These are phyloP conservation scores for Adrianichthys oophorus DNA, from an alignment of 2,797 vertebrate genomes.

Conservation along the genomic window DNA sequence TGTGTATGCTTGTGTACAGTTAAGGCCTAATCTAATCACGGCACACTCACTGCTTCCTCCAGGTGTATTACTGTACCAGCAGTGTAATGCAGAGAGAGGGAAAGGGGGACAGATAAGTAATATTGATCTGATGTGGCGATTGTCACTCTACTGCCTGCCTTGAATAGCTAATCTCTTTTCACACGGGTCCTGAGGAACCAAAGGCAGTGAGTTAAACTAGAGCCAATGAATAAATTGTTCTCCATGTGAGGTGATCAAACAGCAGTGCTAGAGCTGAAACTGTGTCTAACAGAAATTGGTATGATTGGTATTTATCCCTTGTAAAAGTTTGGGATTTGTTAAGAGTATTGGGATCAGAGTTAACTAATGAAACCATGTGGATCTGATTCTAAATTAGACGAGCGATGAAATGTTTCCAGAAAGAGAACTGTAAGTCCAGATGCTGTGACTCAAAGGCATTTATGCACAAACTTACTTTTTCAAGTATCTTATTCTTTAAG, in stretches of 20 bases:
- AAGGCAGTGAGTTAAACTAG: conserved; percentile 47
- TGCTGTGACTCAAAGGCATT: too few species aligned
- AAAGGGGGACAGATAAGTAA: conserved; percentile 57
- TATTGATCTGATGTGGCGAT: conserved; percentile 74
- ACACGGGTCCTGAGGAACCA: conserved; percentile 61
- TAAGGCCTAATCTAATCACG: conserved; percentile 72
- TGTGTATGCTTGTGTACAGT: conserved; percentile 59
- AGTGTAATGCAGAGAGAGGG: conserved; percentile 58
- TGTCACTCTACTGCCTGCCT: conserved; percentile 60
- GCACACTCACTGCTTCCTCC: conserved; percentile 64
- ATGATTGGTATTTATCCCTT: too few species aligned
- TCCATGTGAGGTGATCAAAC: conserved; percentile 34
- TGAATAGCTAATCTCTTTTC: conserved; percentile 73
- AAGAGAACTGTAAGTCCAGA: too few species aligned
- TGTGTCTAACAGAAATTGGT: conserved; percentile 39
- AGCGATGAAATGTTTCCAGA: too few species aligned
- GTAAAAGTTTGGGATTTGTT: conserved; percentile 22
- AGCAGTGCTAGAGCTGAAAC: conserved; percentile 40
- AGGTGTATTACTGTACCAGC: conserved; percentile 67
- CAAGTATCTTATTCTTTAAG: too few species aligned
- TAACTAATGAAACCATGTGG: too few species aligned
- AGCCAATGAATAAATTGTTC: conserved; percentile 59
- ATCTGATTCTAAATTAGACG: too few species aligned
- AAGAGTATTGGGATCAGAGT: neutral
- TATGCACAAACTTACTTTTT: too few species aligned